A percentile compares a stretch with the other conserved stretches of the same genome.
These are phyloP conservation scores for Fopius arisanus DNA, from an alignment of 1,140 invertebrate genomes.

Conservation along the genomic window DNA sequence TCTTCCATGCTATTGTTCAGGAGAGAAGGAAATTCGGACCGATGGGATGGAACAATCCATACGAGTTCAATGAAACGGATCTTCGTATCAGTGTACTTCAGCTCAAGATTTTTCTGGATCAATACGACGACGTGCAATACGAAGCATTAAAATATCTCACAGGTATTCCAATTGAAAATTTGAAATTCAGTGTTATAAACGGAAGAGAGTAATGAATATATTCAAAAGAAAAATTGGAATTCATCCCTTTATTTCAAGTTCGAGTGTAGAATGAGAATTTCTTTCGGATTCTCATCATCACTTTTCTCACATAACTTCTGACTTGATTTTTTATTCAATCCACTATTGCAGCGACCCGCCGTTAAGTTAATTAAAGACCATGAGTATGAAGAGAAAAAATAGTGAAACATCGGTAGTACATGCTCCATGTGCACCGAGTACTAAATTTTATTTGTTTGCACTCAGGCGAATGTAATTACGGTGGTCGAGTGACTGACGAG, in stretches of 20 bases:
- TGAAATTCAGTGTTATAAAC: not conserved
- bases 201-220: no score
- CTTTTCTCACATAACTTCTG: not conserved
- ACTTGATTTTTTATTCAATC: no score
- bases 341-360: no score
- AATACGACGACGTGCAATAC: conserved; percentile 87
- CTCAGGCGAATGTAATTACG: conserved; percentile 93
- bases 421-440: no score
- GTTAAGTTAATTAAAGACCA: no score
- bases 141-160: conserved; percentile 89
- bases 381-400: no score
- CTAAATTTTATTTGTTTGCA: conserved; percentile 12
- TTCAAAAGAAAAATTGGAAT: no score
- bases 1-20: conserved; percentile 93
- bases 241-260: not conserved
- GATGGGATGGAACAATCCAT: conserved; percentile 94
- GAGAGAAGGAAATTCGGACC: conserved; percentile 93
- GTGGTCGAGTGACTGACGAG: conserved; percentile 93
- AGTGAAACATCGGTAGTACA: not conserved
- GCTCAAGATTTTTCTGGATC: conserved; percentile 88
- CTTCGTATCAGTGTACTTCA: conserved; percentile 88
- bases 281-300: not conserved
- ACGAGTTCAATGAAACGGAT: conserved; percentile 97
- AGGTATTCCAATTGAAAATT: conserved; percentile 37
- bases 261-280: no score